phyloP scores from a whole-genome alignment of 23 tunicate genomes.

The Trididemnum nubilum region DNA sequence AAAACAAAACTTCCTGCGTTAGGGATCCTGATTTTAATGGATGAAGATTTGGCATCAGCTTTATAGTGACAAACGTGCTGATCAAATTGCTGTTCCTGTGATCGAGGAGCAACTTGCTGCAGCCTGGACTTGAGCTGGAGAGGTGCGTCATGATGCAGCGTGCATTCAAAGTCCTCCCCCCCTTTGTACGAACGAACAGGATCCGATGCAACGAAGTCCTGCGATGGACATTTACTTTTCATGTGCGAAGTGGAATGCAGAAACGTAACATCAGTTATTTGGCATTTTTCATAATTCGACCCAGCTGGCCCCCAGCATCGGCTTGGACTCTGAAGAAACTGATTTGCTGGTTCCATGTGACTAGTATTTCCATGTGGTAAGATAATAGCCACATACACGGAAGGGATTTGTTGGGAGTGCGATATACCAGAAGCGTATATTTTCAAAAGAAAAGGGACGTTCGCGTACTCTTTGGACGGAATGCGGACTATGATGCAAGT shows the following conservation, averaged over 20 bases:
- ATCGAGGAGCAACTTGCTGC: not conserved
- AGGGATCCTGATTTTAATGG: slow-evolving; percentile 10
- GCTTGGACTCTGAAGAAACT: slow-evolving; percentile 44
- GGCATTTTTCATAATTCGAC: not conserved
- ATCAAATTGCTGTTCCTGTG: not conserved
- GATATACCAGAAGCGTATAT: slow-evolving; percentile 31
- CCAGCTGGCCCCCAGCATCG: slow-evolving; percentile 55
- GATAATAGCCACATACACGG: slow-evolving; percentile 40
- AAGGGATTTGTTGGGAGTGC: slow-evolving; percentile 31
- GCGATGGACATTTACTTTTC: not conserved
- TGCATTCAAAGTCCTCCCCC: slow-evolving; percentile 44
- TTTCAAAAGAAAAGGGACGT: slow-evolving; percentile 17
- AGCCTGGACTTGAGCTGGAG: slow-evolving; percentile 37
- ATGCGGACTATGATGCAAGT: slow-evolving; percentile 28
- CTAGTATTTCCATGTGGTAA: not conserved
- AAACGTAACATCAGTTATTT: not conserved
- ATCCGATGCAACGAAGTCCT: not conserved
- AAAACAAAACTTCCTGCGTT: slow-evolving; percentile 43
- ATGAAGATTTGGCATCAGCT: not conserved
- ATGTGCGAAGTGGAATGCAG: not conserved
- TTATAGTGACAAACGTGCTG: slow-evolving; percentile 10
- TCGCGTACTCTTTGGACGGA: not conserved
- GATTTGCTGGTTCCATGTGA: not conserved
- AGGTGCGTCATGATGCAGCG: not conserved
- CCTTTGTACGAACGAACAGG: slow-evolving; percentile 50